These are phyloP conservation scores for Erebia palarica DNA, from an alignment of 2,888 invertebrate genomes.

Conservation along the genomic window DNA sequence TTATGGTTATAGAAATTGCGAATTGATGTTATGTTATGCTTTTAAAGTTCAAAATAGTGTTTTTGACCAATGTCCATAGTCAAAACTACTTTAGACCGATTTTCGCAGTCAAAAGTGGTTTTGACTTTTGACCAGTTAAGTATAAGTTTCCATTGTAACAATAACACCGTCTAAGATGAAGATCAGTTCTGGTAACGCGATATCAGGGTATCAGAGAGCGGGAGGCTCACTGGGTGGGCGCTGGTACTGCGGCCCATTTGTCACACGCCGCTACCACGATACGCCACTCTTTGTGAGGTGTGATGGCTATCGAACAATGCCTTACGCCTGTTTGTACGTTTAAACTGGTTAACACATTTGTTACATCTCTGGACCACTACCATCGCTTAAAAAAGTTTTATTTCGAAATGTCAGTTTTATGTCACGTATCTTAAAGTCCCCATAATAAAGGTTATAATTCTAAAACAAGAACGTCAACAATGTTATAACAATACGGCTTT, in stretches of 20 bases:
- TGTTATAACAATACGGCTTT: too few relatives aligned
- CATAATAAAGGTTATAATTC: too few relatives aligned
- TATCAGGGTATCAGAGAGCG: constrained; percentile 38
- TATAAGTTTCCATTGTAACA: not conserved
- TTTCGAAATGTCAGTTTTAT: too few relatives aligned
- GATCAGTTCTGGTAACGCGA: constrained; percentile 33
- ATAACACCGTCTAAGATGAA: not conserved
- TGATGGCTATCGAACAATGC: constrained; percentile 70
- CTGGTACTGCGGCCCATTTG: constrained; percentile 58
- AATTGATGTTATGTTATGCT: too few relatives aligned
- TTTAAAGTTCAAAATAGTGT: too few relatives aligned
- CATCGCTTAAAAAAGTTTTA: too few relatives aligned
- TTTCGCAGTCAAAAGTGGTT: too few relatives aligned
- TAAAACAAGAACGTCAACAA: too few relatives aligned
- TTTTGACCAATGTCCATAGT: too few relatives aligned
- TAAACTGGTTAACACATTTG: constrained; percentile 75
- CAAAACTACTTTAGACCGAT: too few relatives aligned
- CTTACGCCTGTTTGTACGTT: constrained; percentile 69
- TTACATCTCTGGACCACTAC: constrained; percentile 45
- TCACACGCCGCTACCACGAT: constrained; percentile 72
- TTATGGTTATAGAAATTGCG: too few relatives aligned
- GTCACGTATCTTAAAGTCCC: too few relatives aligned
- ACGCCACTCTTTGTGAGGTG: constrained; percentile 67
- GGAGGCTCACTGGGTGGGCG: constrained; percentile 65
- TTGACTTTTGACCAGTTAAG: not conserved